Evolutionary conservation across 2,888 invertebrate genomes (phyloP), one percentile per base, ranked within the genome.

Genomic region (Charanyca ferruginea): DNA sequence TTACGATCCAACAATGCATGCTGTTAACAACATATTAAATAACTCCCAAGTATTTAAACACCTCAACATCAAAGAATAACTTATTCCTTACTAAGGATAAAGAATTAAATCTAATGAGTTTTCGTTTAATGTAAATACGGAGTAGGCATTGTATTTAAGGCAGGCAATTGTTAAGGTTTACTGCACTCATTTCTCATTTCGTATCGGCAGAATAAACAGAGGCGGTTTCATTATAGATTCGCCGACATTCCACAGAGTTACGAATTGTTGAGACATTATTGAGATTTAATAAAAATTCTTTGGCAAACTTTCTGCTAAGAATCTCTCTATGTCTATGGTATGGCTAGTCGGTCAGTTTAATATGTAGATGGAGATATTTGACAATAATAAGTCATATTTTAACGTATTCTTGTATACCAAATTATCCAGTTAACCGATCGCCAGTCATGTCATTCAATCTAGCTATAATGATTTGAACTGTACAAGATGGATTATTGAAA

Each of bases 151-250:
- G 73, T 80, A 76, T 73, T 77, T 76, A 73, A 78, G 73, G 66
- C 73, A 48, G 69, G 73, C 80, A 87, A 89, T 90, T 90, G 89
- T 90, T 87, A 90, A 88, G 89, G 90, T 87, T 91, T 89, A 87
- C 89, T 91, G 91, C 91, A 93, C 90, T 90, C 91, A 90, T 93
- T 92, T 93, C 92, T 93, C 93, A 93, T 93, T 94, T 93, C 88
- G 90, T 89, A 92, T 93, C 89, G 89, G 83, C 89, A 91, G 83
- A 93, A 93, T 92, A 94, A 94, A 94, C 91, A 93, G 87, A 85
- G 83, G 87, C 89, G 90, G 91, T 93, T 93, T 93, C 91, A 94
- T 93, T 93, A 93, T 89, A 91, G 89, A 92, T 90, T 90, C 87
- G 83, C 86, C 87, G 88, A 81, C 89, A 85, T 69, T 52, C 85